Evolutionary conservation across 2,113 vertebrate species (phyloP), one percentile per base, ranked within the genome.

Genomic region (Equus przewalskii): DNA sequence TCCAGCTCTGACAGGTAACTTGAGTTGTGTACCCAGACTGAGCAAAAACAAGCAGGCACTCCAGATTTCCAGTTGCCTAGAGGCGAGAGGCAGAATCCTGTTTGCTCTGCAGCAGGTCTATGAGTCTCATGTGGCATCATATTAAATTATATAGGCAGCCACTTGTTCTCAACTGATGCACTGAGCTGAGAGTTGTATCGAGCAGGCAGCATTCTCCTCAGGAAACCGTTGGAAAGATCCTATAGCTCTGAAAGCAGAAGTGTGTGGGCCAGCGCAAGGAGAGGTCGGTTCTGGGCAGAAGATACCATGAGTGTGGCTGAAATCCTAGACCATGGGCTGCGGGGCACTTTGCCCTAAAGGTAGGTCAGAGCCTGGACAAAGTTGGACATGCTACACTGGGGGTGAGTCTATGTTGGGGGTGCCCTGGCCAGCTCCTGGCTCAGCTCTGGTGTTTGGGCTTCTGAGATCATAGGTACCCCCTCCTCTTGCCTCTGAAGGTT

Each of bases 141-240:
- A 99, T 99, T 99, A 99, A 99, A 99, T 99, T 99, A 99, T 99
- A 98, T 98, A 98, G 98, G 98, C 99, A 98, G 99, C 98, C 98
- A 98, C 98, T 99, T 98, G 98, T 98, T 98, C 94, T 98, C 98
- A 69, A 96, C 98, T 72, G 91, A 97, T 98, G 98, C 97, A 97
- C 96, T 87, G 98, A 97, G 98, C 98, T 46, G 90, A 97, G 98
- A 98, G 94, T 97, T 97, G 98, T 86, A 96, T 97, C 97, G 89
- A 98, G 97, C 98, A 97, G 98, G 97, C 96, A 97, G 98, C 89
- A 67, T 98, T 98, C 98, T 98, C 96, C 72, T 96, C 49, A 36
- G 97, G 97, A 98, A 98, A 97, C 93, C 7, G 46, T 92, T 96
- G 30, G 28, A 94, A 97, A 98, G 97, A 98, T 95, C 49, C 96